Evolutionary conservation across 2,888 invertebrate species (phyloP).

Genomic region (Drosophila anomalata): DNA sequence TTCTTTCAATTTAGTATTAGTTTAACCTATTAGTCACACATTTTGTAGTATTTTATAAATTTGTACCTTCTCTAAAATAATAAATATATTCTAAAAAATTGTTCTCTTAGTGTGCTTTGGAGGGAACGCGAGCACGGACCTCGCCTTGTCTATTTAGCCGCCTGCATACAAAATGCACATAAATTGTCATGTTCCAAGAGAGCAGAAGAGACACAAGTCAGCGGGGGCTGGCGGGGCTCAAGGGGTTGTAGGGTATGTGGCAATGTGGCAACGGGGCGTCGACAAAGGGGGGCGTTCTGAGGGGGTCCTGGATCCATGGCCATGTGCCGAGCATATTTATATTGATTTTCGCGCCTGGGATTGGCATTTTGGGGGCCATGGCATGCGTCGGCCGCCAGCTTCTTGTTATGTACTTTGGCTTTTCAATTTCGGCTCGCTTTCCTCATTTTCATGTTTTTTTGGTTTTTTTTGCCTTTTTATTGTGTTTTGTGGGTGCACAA

Average conservation of each 20-base stretch:
- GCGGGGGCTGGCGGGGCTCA: background rate
- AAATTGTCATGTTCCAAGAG: slow-evolving; percentile 71
- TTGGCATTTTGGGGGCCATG: slow-evolving; percentile 48
- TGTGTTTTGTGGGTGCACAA: slow-evolving; percentile 75
- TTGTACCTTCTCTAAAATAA: background rate
- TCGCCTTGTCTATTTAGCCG: slow-evolving; percentile 75
- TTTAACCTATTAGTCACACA: too few relatives aligned
- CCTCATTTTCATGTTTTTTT: slow-evolving; percentile 45
- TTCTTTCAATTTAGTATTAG: too few relatives aligned
- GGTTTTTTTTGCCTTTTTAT: slow-evolving; percentile 23
- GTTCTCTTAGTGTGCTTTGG: background rate
- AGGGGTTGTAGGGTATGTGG: background rate
- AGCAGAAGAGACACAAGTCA: slow-evolving; percentile 16
- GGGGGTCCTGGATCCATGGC: slow-evolving; percentile 44
- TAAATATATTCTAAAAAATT: background rate
- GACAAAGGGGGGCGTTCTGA: background rate
- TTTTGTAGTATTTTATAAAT: background rate
- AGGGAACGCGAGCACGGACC: slow-evolving; percentile 32
- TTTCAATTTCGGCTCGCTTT: slow-evolving; percentile 75
- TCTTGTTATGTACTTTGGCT: slow-evolving; percentile 79
- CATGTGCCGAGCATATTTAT: slow-evolving; percentile 75
- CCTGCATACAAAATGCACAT: slow-evolving; percentile 79
- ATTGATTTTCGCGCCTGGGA: slow-evolving; percentile 74
- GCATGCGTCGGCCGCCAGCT: slow-evolving; percentile 60
- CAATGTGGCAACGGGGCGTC: background rate